Conservation (phyloP, 2,888 invertebrate species). For the Drosophila crucigera region DNA sequence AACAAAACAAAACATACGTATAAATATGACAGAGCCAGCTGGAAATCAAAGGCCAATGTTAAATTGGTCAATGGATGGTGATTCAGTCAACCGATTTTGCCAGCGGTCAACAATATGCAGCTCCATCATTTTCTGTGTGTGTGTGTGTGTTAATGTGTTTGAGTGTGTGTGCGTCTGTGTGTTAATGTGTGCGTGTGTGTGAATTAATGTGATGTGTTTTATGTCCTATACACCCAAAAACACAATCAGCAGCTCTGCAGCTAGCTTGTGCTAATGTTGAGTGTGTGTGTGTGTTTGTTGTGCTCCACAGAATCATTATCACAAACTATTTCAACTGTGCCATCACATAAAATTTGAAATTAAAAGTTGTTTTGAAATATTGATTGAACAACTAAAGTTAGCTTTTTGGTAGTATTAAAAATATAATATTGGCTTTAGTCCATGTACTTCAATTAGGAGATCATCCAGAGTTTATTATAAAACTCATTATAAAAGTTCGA, state of each 20-base stretch:
- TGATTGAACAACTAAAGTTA: neutral
- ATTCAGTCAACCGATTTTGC: conserved; percentile 46
- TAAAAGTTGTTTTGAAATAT: neutral
- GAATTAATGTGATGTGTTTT: conserved; percentile 38
- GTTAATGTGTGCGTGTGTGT: conserved; percentile 1
- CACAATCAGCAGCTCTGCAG: neutral
- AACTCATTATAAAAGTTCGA: neutral
- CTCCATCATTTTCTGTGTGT: conserved; percentile 17
- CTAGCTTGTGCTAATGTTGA: neutral
- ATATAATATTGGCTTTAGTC: neutral
- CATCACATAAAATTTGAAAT: neutral
- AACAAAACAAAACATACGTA: neutral
- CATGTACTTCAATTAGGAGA: neutral
- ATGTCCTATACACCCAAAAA: conserved; percentile 10
- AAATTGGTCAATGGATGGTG: conserved; percentile 40
- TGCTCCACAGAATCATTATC: neutral
- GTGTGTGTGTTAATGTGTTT: neutral
- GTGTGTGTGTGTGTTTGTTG: too few species aligned
- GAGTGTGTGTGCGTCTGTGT: neutral
- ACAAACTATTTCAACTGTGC: neutral
- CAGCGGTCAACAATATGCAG: conserved; percentile 49
- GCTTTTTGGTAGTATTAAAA: neutral
- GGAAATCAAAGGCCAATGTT: conserved; percentile 49
- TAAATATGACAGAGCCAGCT: conserved; percentile 45
- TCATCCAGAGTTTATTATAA: neutral